Base-by-base conservation (phyloP, 2,888 invertebrate genomes). In the Poecilobothrus nobilitatus region DNA sequence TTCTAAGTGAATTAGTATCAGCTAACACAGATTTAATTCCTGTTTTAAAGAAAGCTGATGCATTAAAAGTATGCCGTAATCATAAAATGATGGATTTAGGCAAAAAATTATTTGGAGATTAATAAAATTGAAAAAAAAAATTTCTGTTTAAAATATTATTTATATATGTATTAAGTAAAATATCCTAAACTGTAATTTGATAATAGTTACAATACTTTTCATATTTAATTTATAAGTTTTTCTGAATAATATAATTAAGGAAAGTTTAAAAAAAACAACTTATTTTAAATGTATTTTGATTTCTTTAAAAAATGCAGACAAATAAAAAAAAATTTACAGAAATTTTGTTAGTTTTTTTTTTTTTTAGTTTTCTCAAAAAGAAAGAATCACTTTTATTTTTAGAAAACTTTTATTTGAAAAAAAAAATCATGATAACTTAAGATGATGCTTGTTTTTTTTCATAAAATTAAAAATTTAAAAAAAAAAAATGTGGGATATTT, bases 41-140 rank as follows among this genome's bases (percentile, higher is more conserved):
- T 34, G 91, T 92, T 61, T 82, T 94, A 65, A 93, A 92, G 80
- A 92, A 92, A 78, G 88, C 88, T 69, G 92, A 92, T 74, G 93
- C 92, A 7, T 83, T 94, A 64, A 88, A 89, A 73, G 91, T 91
- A 75, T 94, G 94, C 79, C 86, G 93, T 77, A 93, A 91, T 79
- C 94, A 94, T 80, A 85, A 92, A 77, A 87, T 94, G 82, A 94
- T 94, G 93, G 93, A 93, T 74, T 84, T 94, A 79, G 93, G 93
- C 75, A 94, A 93, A 83, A 89, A 90, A 79, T 85, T 94, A 72
- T 94, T 93, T 82, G 93, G 93, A 74, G 92, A 93, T 83, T 94
- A 90, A 76, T 65, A 41, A 65, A 37, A 7, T 6, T 53, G 44
- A 12, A 53, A 53, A 8, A 37, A 37, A 53, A 53, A 8, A 37